Conservation (phyloP, 2,888 invertebrate species). For the Phalera bucephala region DNA sequence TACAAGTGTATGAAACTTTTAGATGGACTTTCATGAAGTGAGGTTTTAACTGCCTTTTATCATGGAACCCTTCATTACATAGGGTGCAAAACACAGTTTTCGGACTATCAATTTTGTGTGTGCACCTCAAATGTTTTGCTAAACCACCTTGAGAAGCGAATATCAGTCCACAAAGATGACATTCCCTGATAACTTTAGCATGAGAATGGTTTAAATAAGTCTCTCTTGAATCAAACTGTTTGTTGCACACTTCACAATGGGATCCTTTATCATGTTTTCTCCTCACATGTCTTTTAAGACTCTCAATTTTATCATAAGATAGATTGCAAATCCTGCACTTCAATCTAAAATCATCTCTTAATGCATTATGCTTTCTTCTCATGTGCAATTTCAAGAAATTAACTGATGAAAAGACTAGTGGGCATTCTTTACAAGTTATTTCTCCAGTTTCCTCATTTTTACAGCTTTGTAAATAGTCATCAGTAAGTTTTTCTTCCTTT, state of each 20-base stretch:
- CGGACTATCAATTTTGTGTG: slow-evolving; percentile 62
- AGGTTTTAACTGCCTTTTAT: slow-evolving; percentile 62
- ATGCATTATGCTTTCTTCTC: slow-evolving; percentile 69
- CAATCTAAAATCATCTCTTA: slow-evolving; percentile 61
- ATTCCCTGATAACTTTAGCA: slow-evolving; percentile 59
- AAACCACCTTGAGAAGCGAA: slow-evolving; percentile 65
- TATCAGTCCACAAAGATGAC: slow-evolving; percentile 64
- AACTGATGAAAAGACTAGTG: slow-evolving; percentile 63
- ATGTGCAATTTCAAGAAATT: slow-evolving; percentile 70
- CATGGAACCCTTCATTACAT: slow-evolving; percentile 68
- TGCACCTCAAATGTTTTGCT: slow-evolving; percentile 65
- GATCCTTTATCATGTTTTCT: slow-evolving; percentile 67
- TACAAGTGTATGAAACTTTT: slow-evolving; percentile 66
- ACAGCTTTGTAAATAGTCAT: slow-evolving; percentile 38
- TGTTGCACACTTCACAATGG: slow-evolving; percentile 65
- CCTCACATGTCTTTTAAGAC: slow-evolving; percentile 66
- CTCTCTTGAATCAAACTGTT: slow-evolving; percentile 62
- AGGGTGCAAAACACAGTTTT: slow-evolving; percentile 64
- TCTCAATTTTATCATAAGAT: slow-evolving; percentile 75
- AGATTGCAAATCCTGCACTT: slow-evolving; percentile 71
- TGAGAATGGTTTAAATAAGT: slow-evolving; percentile 64
- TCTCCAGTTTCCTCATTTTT: slow-evolving; percentile 62
- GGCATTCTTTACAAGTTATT: slow-evolving; percentile 63
- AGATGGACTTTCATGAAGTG: slow-evolving; percentile 70
- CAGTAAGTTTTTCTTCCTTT: slow-evolving; percentile 12